Percentiles rank a stretch among this genome's conserved stretches.
These are phyloP conservation scores for Circaetus gallicus DNA, from an alignment of 2,113 vertebrate genomes.

Conservation along the genomic window DNA sequence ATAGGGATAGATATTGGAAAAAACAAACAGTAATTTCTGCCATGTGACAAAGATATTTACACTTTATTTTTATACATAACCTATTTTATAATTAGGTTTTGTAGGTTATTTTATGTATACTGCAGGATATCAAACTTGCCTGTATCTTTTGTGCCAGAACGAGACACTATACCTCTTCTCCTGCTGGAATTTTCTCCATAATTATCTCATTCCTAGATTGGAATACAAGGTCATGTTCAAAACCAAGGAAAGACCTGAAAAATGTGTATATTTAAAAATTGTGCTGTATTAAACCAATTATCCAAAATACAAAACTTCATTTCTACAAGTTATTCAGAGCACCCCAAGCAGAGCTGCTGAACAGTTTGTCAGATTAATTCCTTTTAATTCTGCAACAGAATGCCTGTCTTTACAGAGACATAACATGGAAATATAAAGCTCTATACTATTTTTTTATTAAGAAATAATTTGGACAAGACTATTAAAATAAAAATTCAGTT, in stretches of 20 bases:
- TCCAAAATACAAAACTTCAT: neutral
- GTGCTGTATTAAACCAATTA: neutral
- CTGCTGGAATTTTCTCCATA: neutral
- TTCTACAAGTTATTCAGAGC: neutral
- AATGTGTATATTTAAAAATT: neutral
- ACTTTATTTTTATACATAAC: neutral
- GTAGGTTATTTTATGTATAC: neutral
- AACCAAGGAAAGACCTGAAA: neutral
- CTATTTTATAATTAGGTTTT: neutral
- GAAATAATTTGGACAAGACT: neutral
- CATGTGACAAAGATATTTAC: neutral
- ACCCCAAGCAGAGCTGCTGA: neutral
- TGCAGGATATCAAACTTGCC: neutral
- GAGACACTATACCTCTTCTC: neutral
- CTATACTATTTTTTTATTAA: neutral
- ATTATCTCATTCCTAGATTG: neutral
- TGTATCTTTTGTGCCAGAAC: neutral
- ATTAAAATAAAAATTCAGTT: neutral
- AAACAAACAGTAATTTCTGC: neutral
- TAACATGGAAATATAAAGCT: neutral
- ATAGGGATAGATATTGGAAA: neutral
- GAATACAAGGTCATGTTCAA: neutral
- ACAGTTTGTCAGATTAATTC: neutral
- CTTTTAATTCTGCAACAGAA: neutral
- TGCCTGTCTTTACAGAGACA: neutral